Base-by-base conservation (phyloP, 2,797 vertebrate genomes). In the Paramormyrops hopkinsi region DNA sequence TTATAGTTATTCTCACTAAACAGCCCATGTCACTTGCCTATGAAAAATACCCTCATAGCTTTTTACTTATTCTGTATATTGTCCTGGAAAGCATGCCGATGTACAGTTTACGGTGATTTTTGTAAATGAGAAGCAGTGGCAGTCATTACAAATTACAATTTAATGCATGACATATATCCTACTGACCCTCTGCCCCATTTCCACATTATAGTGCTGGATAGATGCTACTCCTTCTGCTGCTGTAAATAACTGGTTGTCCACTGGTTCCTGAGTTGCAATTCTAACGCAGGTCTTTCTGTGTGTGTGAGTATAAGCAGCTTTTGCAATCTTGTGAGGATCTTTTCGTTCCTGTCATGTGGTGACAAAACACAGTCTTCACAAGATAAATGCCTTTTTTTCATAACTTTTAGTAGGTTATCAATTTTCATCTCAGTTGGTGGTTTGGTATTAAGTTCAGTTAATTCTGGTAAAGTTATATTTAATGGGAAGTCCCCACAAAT, bases 31-130 rank as follows among this genome's bases (percentile, higher is more conserved):
- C 91, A 94, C 88, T 93, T 94, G 92, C 90, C 93, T 94, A 93
- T 93, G 92, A 95, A 95, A 95, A 91, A 93, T 91, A 93, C 91
- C 79, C 25, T 89, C 92, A 90, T 83, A 90, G 91, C 50, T 94
- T 94, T 93, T 90, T 93, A 92, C 93, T 94, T 94, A 93, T 88
- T 79, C 92, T 62, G 76, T 86, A 90, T 91, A 93, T 95, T 88
- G 90, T 92, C 90, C 92, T 93, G 73, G 53, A 87, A 92, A 94
- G 95, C 95, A 96, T 96, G 96, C 94, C 90, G 92, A 92, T 92
- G 89, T 89, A 92, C 93, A 92, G 92, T 91, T 89, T 92, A 33
- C 4, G 17, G 76, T 48, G 56, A 51, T 53, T 90, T 89, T 90
- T 88, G 25, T 89, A 89, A 86, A 65, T 65, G 82, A 46, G 51